Conservation (phyloP, 2,113 vertebrate species). For the Telmatochromis sp. region DNA sequence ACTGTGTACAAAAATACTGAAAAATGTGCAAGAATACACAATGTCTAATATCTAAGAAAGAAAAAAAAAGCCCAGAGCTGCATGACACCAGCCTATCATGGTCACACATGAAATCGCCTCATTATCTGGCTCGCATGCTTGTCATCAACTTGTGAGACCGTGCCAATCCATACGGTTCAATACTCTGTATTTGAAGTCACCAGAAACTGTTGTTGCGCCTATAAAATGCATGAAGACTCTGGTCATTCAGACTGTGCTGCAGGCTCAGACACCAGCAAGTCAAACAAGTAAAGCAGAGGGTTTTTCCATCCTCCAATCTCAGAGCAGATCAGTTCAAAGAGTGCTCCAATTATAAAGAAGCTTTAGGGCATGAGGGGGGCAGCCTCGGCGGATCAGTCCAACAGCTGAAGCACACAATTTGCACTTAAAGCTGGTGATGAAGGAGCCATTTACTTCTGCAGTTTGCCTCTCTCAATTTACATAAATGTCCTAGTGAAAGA, state of each 20-base stretch:
- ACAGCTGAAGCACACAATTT: constrained; percentile 4
- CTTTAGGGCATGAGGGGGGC: constrained; percentile 1
- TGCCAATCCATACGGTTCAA: background rate
- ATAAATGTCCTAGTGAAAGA: background rate
- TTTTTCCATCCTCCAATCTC: constrained; percentile 29
- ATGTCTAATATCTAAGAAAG: background rate
- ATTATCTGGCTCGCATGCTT: background rate
- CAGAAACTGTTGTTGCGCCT: background rate
- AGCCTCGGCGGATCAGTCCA: background rate
- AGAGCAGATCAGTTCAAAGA: constrained; percentile 34
- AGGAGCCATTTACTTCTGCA: background rate
- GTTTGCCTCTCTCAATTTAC: background rate
- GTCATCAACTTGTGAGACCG: background rate
- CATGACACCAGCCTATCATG: background rate
- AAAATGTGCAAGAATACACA: background rate
- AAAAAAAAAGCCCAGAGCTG: background rate
- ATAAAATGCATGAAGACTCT: background rate
- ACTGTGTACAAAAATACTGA: background rate
- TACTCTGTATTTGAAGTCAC: background rate
- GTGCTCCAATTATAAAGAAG: constrained; percentile 45
- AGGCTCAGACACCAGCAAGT: constrained; percentile 13
- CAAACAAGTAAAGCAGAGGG: constrained; percentile 8
- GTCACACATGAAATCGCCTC: background rate
- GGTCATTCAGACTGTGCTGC: background rate
- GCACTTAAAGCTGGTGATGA: background rate